These are phyloP conservation scores for Druon quercuslanigerum DNA, from an alignment of 1,140 invertebrate species.

Conservation along the genomic window DNA sequence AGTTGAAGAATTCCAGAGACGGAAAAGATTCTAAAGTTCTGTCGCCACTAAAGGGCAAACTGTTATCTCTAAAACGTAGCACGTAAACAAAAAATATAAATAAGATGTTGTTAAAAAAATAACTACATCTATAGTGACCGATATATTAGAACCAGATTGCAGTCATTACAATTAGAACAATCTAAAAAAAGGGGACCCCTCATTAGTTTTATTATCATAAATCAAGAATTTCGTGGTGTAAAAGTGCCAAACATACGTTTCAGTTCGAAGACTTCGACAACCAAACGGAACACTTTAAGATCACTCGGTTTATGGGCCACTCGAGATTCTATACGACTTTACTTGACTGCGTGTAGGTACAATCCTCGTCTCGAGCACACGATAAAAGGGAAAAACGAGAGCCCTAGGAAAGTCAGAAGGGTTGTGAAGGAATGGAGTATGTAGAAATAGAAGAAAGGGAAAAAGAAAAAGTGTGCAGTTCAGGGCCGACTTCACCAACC, in stretches of 20 bases:
- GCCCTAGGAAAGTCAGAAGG: neutral
- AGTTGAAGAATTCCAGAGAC: conserved; percentile 41
- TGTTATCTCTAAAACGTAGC: neutral
- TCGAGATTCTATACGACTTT: neutral
- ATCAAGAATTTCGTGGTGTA: neutral
- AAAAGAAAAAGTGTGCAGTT: neutral
- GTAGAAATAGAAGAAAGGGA: conserved; percentile 2
- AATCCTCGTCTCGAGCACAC: neutral
- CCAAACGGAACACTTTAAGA: conserved; percentile 17
- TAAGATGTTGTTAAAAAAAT: neutral
- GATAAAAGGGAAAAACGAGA: conserved; percentile 3
- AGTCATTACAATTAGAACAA: neutral
- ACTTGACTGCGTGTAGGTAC: neutral
- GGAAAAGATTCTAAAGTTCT: conserved; percentile 43
- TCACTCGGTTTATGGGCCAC: conserved; percentile 15
- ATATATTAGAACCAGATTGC: neutral
- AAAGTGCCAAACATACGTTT: neutral
- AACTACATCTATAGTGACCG: neutral
- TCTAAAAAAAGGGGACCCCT: neutral
- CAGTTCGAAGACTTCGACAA: neutral
- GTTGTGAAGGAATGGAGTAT: neutral
- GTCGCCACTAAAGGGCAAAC: neutral
- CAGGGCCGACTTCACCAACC: neutral
- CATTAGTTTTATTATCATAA: neutral
- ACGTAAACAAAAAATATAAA: neutral